Evolutionary conservation across 2,888 invertebrate genomes (phyloP), one percentile per base, ranked within the genome.

Genomic region (Eurytoma adleriae): DNA sequence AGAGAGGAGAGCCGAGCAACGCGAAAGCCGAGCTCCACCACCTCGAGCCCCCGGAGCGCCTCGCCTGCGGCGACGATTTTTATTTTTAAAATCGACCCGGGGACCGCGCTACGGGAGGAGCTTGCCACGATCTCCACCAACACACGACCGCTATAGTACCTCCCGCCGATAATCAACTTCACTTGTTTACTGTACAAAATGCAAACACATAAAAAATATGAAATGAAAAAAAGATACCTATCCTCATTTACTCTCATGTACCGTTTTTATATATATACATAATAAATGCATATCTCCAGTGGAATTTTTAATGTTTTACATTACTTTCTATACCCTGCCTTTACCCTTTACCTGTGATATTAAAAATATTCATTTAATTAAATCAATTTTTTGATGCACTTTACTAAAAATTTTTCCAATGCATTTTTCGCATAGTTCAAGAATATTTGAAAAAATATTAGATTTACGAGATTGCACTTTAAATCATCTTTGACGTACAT

Each of bases 111-210:
- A 3, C 54, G 13, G n/a, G 54, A 54, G 54, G 54, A n/a, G 54
- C 54, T 79, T 81, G 86, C 78, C 86, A 87, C 87, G 88, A 89
- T 88, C 88, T 89, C 89, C 84, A 70, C 61, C 72, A 24, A 68
- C 82, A 82, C 82, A 84, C 85, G 85, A 86, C 85, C 87, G 86
- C 85, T 87, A 88, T 85, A 88, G 87, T 88, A 89, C 89, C 88
- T 89, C 88, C 71, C 68, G 62, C 61, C 72, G 78, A 78, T 72
- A 72, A 78, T 78, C 64, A 57, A 66, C 16, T 50, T 27, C 52
- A 72, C 70, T 70, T 68, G 67, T 78, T 78, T 71, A 56, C 40
- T 78, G 71, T 67, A 78, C 67, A 78, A 67, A 77, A 54, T 27
- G 24, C 62, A 62, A 68, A 77, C n/a, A 30, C 57, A 52, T 62